phyloP scores from a whole-genome alignment of 2,888 invertebrate genomes.

The Halictus ligatus region DNA sequence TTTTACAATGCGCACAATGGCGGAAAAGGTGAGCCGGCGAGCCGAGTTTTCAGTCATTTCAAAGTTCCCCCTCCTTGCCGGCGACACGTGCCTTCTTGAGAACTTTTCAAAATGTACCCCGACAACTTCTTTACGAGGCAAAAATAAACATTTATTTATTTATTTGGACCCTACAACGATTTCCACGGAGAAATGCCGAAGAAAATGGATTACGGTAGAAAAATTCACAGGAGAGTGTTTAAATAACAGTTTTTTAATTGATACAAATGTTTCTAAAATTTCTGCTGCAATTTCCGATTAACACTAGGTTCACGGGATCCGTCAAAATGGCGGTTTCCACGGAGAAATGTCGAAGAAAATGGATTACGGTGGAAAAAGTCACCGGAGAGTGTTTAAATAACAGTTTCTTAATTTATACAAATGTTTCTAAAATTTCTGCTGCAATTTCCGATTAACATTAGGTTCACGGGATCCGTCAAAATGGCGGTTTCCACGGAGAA shows the following conservation, averaged over 20 bases:
- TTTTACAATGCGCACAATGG: constrained; percentile 48
- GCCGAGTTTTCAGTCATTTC: constrained; percentile 73
- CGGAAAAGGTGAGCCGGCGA: constrained; percentile 3
- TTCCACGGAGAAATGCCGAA: neutral
- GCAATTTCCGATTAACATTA: no score
- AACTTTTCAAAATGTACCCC: neutral
- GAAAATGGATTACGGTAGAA: neutral
- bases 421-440: no score
- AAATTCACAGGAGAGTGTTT: neutral
- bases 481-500: neutral
- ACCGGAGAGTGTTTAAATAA: no score
- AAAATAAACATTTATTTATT: neutral
- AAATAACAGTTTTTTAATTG: neutral
- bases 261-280: no score
- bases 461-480: no score
- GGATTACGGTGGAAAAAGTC: no score
- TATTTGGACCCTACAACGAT: neutral
- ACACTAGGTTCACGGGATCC: no score
- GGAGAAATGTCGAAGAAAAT: no score
- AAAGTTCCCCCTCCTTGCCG: constrained; percentile 55
- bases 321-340: no score
- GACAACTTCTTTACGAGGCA: neutral
- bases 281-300: no score
- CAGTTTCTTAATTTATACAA: no score
- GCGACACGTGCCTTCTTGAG: neutral